phyloP scores from a whole-genome alignment of 2,797 vertebrate species.

The Sebastes hubbsi region DNA sequence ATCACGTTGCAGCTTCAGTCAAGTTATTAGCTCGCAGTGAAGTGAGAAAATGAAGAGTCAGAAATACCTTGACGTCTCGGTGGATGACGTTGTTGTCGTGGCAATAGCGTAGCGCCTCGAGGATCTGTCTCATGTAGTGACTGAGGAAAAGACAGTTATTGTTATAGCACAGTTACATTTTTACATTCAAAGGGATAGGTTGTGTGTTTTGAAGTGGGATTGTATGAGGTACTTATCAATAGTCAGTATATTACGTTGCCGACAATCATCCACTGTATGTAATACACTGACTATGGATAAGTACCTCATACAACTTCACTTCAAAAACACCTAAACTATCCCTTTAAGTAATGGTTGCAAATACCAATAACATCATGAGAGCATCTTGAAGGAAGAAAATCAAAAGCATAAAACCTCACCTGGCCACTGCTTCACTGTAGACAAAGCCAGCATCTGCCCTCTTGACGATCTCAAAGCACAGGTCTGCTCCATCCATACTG shows the following conservation, averaged over 20 bases:
- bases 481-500: constrained; percentile 95
- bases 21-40: neutral
- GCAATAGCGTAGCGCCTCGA: constrained; percentile 97
- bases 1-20: neutral
- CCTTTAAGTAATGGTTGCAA: neutral
- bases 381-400: constrained; percentile 14
- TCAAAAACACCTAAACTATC: neutral
- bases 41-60: neutral
- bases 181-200: neutral
- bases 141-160: constrained; percentile 71
- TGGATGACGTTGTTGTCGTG: constrained; percentile 99
- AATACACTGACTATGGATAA: too few relatives aligned
- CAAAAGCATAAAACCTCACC: constrained; percentile 82
- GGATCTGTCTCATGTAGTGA: constrained; percentile 99
- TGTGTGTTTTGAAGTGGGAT: neutral
- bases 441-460: constrained; percentile 97
- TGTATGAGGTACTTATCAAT: neutral
- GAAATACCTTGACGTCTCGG: constrained; percentile 94
- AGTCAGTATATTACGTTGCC: neutral
- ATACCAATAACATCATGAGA: neutral
- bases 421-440: constrained; percentile 98
- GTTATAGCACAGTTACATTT: neutral
- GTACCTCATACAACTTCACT: neutral
- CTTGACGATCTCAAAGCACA: constrained; percentile 99
- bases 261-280: too few relatives aligned